Evolutionary conservation across 2,113 vertebrate species (phyloP).

Genomic region (Phyllostomus hastatus): DNA sequence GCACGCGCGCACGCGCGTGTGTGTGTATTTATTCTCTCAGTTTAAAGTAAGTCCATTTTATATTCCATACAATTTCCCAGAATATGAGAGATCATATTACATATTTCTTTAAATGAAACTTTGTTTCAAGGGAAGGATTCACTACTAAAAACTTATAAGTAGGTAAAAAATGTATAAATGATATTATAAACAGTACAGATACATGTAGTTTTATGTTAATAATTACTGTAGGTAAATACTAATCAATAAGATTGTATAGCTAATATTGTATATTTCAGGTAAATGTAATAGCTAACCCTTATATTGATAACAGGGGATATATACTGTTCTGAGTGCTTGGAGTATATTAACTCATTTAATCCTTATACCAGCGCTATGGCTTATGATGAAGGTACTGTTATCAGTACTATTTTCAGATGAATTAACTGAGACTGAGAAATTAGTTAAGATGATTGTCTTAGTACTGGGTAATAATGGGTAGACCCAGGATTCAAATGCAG

Average conservation of each 20-base stretch:
- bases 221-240: background rate
- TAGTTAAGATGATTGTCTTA: background rate
- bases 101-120: slow-evolving; percentile 16
- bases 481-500: background rate
- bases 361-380: background rate
- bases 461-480: background rate
- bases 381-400: background rate
- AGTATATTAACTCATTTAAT: background rate
- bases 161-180: background rate
- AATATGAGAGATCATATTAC: background rate
- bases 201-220: background rate
- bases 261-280: background rate
- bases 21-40: background rate
- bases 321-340: background rate
- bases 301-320: background rate
- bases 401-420: background rate
- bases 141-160: background rate
- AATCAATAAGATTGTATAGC: background rate
- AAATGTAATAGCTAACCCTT: background rate
- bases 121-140: background rate
- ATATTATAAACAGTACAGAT: background rate
- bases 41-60: background rate
- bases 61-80: background rate
- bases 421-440: background rate
- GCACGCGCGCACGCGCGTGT: too few relatives aligned